phyloP scores from a whole-genome alignment of 2,888 invertebrate species.

The Thera obeliscata region DNA sequence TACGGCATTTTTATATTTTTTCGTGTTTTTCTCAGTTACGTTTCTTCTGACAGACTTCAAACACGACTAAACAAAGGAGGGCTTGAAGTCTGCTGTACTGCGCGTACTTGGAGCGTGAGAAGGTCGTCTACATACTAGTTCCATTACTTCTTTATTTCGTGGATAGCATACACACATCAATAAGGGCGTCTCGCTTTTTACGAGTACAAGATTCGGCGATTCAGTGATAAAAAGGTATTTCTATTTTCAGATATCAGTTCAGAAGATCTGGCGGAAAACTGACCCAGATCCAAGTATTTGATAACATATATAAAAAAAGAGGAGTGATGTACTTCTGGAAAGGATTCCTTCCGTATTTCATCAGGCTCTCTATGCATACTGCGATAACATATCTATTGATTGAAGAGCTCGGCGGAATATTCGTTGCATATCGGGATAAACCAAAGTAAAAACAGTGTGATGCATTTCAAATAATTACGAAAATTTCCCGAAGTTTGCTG shows the following conservation, averaged over 20 bases:
- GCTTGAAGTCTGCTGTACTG: too few relatives aligned
- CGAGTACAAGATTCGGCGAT: neutral
- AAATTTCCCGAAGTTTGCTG: neutral
- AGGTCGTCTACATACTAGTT: too few relatives aligned
- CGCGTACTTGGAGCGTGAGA: too few relatives aligned
- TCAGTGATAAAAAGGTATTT: neutral
- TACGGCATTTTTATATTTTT: too few relatives aligned
- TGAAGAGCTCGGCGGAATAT: slow-evolving; percentile 92
- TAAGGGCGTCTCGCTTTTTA: too few relatives aligned
- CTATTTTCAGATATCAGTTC: slow-evolving; percentile 55
- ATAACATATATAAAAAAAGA: slow-evolving; percentile 89
- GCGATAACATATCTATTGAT: slow-evolving; percentile 96
- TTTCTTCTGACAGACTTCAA: too few relatives aligned
- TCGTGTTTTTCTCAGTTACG: too few relatives aligned
- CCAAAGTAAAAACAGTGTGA: neutral
- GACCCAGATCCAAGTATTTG: slow-evolving; percentile 87
- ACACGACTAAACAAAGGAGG: too few relatives aligned
- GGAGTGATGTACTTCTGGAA: slow-evolving; percentile 96
- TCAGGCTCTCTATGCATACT: slow-evolving; percentile 96
- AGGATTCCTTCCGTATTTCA: slow-evolving; percentile 97
- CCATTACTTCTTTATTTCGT: too few relatives aligned
- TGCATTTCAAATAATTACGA: neutral
- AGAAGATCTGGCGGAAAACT: slow-evolving; percentile 32
- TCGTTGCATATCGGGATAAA: slow-evolving; percentile 52
- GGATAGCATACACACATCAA: too few relatives aligned